Evolutionary conservation across 2,113 vertebrate species (phyloP).

Genomic region (Rhynchopsitta pachyrhyncha): DNA sequence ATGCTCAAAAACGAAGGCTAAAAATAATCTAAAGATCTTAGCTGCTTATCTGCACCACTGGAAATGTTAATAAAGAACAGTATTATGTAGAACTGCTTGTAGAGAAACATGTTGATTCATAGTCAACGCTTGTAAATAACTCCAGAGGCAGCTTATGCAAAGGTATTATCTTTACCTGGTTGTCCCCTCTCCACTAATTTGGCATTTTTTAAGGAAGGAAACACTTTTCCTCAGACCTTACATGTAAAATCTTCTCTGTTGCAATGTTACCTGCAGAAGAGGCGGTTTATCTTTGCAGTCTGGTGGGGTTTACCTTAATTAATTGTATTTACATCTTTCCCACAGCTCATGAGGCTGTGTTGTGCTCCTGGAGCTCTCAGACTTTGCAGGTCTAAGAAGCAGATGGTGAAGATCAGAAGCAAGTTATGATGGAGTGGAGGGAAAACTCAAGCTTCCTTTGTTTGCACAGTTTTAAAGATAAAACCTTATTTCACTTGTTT

Average conservation of each 20-base stretch:
- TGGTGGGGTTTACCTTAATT: background rate
- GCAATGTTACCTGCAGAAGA: background rate
- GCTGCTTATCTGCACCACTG: background rate
- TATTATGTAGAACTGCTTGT: background rate
- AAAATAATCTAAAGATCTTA: slow-evolving; percentile 8
- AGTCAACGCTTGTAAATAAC: background rate
- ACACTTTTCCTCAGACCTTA: background rate
- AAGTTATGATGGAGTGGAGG: background rate
- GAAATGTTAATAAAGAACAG: background rate
- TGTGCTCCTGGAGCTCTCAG: background rate
- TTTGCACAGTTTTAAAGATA: background rate
- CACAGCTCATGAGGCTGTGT: background rate
- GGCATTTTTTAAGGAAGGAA: background rate
- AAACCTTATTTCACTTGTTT: background rate
- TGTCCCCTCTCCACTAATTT: background rate
- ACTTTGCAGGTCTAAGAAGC: background rate
- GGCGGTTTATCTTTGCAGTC: background rate
- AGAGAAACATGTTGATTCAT: background rate
- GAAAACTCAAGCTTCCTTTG: background rate
- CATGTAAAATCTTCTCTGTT: background rate
- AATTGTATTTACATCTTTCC: background rate
- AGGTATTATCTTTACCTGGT: background rate
- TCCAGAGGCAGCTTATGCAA: background rate
- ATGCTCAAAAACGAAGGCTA: background rate
- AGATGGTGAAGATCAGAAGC: background rate